Base-by-base conservation (phyloP, 2,888 invertebrate species). In the Leptinotarsa tumamoca region DNA sequence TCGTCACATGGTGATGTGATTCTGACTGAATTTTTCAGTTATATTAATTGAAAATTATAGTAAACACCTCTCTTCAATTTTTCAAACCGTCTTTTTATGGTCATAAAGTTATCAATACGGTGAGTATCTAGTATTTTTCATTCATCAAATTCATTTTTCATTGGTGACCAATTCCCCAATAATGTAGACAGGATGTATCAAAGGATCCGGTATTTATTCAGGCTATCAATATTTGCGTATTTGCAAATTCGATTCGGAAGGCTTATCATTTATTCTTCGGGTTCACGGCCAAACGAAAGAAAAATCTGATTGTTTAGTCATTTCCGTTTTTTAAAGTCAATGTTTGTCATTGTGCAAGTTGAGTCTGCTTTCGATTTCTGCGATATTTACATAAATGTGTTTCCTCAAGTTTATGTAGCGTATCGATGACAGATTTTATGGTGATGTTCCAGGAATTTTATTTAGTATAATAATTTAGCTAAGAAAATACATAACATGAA, bases 201-300 rank as follows among this genome's bases (percentile, higher is more conserved):
- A 69, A 15, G 51, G 54, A 54, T 68, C 68, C 68, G 54, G n/a
- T 69, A 56, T 69, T 69, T 56, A 69, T 52, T 27, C 18, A 52
- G 43, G 17, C 21, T 69, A 69, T 69, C 69, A 56, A 43, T 58
- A 69, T 69, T 69, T 69, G 69, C 58, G 56, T 69, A 56, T 69
- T 69, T 56, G 69, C 56, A 7, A 56, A 69, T 56, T 52, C 56
- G 69, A 69, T 58, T 69, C 27, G 69, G 43, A 69, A 54, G 33
- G 56, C 54, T 73, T 73, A 73, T 73, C 73, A 33, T 68, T 68
- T 61, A 68, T 69, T 52, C 68, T 69, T 76, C 67, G 78, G 74
- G 81, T 81, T 81, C 81, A 81, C 58, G 81, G 81, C 70, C 81
- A 79, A 71, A 77, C 71, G 77, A 78, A 72, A 78, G 78, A 77